Conservation (phyloP, 2,797 vertebrate species). For the Gastrophryne carolinensis region DNA sequence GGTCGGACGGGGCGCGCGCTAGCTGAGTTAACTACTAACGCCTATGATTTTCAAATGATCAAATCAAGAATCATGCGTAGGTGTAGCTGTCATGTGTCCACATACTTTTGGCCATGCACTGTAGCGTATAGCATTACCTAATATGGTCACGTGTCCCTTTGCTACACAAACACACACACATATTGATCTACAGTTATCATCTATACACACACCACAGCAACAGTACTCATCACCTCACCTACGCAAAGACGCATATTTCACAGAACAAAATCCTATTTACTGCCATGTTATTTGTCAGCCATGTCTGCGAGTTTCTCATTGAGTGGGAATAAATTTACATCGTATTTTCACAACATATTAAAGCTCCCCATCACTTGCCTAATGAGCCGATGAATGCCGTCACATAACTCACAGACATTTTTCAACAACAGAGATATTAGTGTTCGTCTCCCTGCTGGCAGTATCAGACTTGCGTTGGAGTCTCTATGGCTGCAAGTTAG, state of each 20-base stretch:
- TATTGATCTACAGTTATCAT: too few relatives aligned
- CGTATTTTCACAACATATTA: neutral
- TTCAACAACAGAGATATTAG: neutral
- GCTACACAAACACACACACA: too few relatives aligned
- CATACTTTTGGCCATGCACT: too few relatives aligned
- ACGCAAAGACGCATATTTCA: neutral
- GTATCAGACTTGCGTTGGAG: neutral
- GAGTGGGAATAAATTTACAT: neutral
- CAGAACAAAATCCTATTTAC: neutral
- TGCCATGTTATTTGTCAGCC: neutral
- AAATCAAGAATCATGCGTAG: too few relatives aligned
- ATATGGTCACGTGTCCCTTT: too few relatives aligned
- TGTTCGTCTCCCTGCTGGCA: neutral
- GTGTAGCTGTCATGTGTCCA: too few relatives aligned
- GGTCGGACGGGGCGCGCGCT: too few relatives aligned
- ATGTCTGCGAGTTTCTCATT: neutral
- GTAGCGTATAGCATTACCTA: too few relatives aligned
- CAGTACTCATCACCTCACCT: too few relatives aligned
- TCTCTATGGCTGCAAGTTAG: neutral
- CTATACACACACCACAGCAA: too few relatives aligned
- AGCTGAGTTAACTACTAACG: too few relatives aligned
- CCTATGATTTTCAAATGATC: too few relatives aligned
- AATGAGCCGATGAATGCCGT: neutral
- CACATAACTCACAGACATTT: neutral
- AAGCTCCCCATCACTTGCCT: neutral